Conservation (phyloP, 1,140 invertebrate genomes). For the Centruroides vittatus region DNA sequence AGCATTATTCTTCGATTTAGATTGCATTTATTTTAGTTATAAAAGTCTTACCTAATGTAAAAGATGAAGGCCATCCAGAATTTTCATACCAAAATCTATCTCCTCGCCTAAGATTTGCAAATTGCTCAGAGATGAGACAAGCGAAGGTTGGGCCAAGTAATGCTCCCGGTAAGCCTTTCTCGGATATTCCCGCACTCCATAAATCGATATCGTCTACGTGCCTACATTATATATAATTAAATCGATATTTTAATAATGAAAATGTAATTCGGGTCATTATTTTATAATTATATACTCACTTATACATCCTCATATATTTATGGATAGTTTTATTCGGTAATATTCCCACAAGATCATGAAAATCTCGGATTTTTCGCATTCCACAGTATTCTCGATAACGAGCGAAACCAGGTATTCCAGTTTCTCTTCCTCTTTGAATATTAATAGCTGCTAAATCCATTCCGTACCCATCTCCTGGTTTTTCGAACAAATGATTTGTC, state of each 20-base stretch:
- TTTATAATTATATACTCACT: neutral
- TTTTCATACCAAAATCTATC: constrained; percentile 25
- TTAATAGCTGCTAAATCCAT: constrained; percentile 89
- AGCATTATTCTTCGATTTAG: no score
- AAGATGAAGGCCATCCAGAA: constrained; percentile 17
- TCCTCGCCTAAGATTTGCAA: constrained; percentile 33
- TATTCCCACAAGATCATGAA: constrained; percentile 68
- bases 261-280: neutral
- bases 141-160: constrained; percentile 43
- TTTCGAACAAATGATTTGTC: constrained; percentile 81
- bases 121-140: constrained; percentile 46
- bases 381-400: constrained; percentile 47
- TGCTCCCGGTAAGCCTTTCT: constrained; percentile 26
- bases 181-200: constrained; percentile 73
- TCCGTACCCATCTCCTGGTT: constrained; percentile 65
- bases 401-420: constrained; percentile 82
- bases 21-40: no score
- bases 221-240: constrained; percentile 28
- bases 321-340: constrained; percentile 78
- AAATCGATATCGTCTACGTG: constrained; percentile 76
- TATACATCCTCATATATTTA: constrained; percentile 27
- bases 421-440: constrained; percentile 83
- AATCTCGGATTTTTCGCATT: constrained; percentile 51
- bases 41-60: constrained; percentile 11
- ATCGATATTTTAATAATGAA: neutral